Conservation (phyloP, 2,113 vertebrate genomes). For the Gnathonemus echidnorhynchus region DNA sequence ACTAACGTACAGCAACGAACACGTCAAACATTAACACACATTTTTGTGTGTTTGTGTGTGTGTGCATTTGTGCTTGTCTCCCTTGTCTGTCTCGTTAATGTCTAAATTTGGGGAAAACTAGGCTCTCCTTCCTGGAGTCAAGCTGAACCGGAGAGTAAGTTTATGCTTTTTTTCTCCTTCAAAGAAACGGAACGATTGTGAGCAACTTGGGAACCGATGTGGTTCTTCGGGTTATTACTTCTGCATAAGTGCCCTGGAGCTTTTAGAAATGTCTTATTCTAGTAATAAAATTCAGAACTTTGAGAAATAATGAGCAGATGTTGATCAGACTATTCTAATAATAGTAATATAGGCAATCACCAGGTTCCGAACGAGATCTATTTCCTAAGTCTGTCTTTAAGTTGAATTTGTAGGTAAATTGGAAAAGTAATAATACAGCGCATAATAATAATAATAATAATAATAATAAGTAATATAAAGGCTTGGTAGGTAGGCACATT, state of each 20-base stretch:
- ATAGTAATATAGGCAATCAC: background rate
- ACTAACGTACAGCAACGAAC: background rate
- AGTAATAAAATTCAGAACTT: background rate
- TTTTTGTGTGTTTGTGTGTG: constrained; percentile 7
- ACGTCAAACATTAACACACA: background rate
- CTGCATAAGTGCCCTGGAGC: background rate
- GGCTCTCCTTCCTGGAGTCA: constrained; percentile 25
- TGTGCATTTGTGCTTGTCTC: constrained; percentile 8
- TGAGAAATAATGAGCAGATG: background rate
- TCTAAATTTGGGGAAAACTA: constrained; percentile 21
- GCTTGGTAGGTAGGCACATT: background rate
- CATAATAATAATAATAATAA: background rate
- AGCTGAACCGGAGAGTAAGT: constrained; percentile 29
- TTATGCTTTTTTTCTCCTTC: background rate
- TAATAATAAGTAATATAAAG: background rate
- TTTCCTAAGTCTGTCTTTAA: background rate
- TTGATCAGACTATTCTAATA: background rate
- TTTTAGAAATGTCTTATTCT: background rate
- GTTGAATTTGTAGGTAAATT: background rate
- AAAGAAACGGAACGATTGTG: background rate
- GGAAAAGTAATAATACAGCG: background rate
- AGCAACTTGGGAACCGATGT: background rate
- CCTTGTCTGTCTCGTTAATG: constrained; percentile 8
- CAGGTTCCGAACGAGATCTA: background rate
- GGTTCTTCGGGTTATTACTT: background rate